These are phyloP conservation scores for Anas capensis DNA, from an alignment of 2,797 vertebrate genomes.

Conservation along the genomic window DNA sequence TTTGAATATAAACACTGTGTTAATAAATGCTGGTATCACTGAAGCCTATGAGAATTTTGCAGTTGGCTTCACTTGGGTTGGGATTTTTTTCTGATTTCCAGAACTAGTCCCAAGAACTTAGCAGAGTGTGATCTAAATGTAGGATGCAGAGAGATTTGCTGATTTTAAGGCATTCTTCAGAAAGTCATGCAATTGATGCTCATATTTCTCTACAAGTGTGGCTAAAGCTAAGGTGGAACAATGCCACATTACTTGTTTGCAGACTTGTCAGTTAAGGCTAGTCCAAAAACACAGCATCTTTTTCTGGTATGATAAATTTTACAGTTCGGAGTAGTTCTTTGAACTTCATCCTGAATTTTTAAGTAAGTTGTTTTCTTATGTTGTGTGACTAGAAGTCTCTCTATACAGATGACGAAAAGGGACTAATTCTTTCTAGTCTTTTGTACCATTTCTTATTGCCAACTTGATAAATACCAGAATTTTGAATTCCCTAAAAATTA, in stretches of 20 bases:
- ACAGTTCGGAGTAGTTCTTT: background rate
- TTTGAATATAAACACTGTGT: background rate
- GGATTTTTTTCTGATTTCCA: background rate
- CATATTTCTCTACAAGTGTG: background rate
- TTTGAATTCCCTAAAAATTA: background rate
- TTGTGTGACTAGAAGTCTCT: slow-evolving; percentile 12
- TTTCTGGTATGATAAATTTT: background rate
- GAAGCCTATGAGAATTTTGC: background rate
- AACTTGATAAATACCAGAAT: background rate
- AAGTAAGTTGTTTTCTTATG: slow-evolving; percentile 33
- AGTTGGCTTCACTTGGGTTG: background rate
- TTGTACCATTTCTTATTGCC: background rate
- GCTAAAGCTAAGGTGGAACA: background rate
- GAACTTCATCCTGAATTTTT: slow-evolving; percentile 13
- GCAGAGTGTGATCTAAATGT: background rate
- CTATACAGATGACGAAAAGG: background rate
- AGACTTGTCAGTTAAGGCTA: background rate
- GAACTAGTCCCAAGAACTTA: background rate
- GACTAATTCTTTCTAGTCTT: background rate
- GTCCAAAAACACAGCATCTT: background rate
- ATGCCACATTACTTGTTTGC: background rate
- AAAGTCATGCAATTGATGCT: background rate
- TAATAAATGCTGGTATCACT: background rate
- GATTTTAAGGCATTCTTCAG: background rate
- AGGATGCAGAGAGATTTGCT: background rate